These are phyloP conservation scores for Corythoichthys haematopterus DNA, from an alignment of 2,113 vertebrate species.

Conservation along the genomic window DNA sequence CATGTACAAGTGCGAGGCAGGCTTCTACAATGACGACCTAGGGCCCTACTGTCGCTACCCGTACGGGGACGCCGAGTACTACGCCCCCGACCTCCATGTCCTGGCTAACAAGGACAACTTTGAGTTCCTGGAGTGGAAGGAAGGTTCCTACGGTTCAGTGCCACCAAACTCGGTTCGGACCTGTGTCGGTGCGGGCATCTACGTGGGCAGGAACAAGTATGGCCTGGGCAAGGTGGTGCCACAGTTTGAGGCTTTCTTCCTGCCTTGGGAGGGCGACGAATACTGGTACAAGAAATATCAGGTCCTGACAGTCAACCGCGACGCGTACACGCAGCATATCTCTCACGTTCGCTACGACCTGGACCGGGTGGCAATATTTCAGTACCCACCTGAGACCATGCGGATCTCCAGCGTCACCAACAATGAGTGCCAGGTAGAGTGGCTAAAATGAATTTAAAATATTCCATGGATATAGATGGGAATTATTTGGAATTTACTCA, in stretches of 20 bases:
- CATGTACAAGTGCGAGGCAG: constrained; percentile 65
- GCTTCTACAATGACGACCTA: constrained; percentile 67
- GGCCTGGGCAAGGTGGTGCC: constrained; percentile 73
- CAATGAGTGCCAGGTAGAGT: constrained; percentile 58
- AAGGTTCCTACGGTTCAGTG: constrained; percentile 62
- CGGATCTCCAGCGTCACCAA: constrained; percentile 65
- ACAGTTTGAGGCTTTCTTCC: constrained; percentile 69
- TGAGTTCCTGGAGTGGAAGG: constrained; percentile 73
- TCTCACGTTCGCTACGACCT: constrained; percentile 64
- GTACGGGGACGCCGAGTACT: constrained; percentile 62
- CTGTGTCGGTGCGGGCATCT: constrained; percentile 52
- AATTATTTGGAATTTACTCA: background rate
- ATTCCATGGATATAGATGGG: background rate
- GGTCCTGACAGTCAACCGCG: constrained; percentile 67
- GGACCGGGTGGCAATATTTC: constrained; percentile 62
- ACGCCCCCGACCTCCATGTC: constrained; percentile 60
- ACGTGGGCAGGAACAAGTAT: constrained; percentile 73
- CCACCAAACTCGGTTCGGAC: constrained; percentile 59
- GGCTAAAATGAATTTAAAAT: background rate
- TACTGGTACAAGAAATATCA: constrained; percentile 74
- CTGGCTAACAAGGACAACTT: constrained; percentile 72
- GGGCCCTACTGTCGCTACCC: constrained; percentile 72
- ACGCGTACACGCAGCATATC: constrained; percentile 68
- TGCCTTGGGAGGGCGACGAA: constrained; percentile 71
- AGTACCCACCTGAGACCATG: constrained; percentile 70